Evolutionary conservation across 2,113 vertebrate genomes (phyloP), one percentile per base, ranked within the genome.

Genomic region (Climacteris rufus): DNA sequence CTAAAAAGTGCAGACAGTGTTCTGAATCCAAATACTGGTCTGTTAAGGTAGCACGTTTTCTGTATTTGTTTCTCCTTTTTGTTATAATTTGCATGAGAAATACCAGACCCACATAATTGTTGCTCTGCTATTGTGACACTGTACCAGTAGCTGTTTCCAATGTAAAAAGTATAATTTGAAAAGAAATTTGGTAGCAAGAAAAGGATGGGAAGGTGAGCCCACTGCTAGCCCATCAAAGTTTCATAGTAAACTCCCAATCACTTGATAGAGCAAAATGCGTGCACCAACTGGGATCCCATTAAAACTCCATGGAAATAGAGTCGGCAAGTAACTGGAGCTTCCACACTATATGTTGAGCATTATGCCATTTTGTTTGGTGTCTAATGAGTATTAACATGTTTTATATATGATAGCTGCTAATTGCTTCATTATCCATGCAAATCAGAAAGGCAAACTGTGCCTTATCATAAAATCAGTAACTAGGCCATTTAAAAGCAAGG

Each of bases 351-450:
- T 83, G 65, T 90, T 96, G 95, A 97, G 75, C 56, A 54, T 79
- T 90, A 87, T 94, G 85, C 94, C 93, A 87, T 97, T 96, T 94
- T 94, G 84, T 96, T 92, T 89, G 91, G 90, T 97, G 81, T 96
- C 94, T 97, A 96, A 97, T 97, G 97, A 98, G 95, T 97, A 97
- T 97, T 96, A 97, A 94, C 97, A 98, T 97, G 97, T 97, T 98
- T 98, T 98, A 97, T 98, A 98, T 98, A 98, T 97, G 98, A 97
- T 96, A 96, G 93, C 83, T 96, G 96, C 96, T 98, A 98, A 98
- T 98, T 98, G 97, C 97, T 97, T 98, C 98, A 98, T 98, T 98
- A 98, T 94, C 97, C 97, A 97, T 98, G 98, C 97, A 98, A 97
- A 98, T 98, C 98, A 97, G 97, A 98, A 97, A 97, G 91, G 95